Percentiles rank a stretch among this genome's conserved stretches.
Conservation (phyloP, 2,113 vertebrate genomes). For the Zosterops japonicus region DNA sequence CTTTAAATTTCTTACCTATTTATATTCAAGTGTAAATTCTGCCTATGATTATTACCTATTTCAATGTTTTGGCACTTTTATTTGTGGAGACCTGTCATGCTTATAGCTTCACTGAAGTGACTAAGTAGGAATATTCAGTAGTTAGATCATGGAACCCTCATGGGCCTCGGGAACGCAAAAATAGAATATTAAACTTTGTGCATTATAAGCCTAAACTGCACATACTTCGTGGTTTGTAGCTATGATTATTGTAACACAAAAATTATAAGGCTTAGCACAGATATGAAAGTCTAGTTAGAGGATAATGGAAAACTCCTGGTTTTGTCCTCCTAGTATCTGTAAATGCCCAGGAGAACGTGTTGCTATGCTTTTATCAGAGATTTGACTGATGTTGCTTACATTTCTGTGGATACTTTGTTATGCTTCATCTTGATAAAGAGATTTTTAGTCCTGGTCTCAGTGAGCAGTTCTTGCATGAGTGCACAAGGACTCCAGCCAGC, state of each 20-base stretch:
- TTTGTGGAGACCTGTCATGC: neutral
- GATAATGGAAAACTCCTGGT: neutral
- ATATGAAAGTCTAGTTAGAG: neutral
- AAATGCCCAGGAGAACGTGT: fast-evolving
- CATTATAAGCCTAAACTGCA: neutral
- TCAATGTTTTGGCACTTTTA: neutral
- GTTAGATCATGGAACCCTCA: neutral
- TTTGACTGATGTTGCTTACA: neutral
- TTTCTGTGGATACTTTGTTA: neutral
- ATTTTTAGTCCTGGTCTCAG: neutral
- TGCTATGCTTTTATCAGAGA: neutral
- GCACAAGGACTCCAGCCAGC: neutral
- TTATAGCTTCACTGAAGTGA: neutral
- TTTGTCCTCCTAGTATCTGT: neutral
- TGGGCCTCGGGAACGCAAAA: neutral
- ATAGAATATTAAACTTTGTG: neutral
- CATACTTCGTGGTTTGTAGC: neutral
- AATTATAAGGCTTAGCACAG: neutral
- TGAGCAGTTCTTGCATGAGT: neutral
- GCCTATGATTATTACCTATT: neutral
- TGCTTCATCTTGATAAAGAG: neutral
- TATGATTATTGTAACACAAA: neutral
- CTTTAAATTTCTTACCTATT: neutral
- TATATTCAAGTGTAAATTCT: neutral
- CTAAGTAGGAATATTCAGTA: neutral